A percentile compares a stretch with the other conserved stretches of the same genome.
Conservation (phyloP, 2,888 invertebrate species). For the Drosophila anomelani region DNA sequence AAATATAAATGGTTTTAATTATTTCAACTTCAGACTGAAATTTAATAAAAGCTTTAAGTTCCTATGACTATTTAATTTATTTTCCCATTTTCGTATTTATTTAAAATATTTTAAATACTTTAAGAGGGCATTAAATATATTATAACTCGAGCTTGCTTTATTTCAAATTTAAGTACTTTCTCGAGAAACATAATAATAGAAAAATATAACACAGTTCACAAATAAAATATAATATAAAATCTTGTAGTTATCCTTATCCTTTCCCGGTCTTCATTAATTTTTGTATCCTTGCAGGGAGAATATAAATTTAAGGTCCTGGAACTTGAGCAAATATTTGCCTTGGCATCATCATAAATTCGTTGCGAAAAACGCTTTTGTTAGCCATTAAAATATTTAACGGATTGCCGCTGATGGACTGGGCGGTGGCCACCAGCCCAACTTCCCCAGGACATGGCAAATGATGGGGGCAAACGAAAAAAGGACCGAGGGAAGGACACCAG, state of each 20-base stretch:
- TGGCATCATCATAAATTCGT: constrained; percentile 70
- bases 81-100: background rate
- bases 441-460: constrained; percentile 13
- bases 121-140: background rate
- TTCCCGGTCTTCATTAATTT: background rate
- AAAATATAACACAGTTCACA: background rate
- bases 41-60: background rate
- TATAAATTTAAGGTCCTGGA: constrained; percentile 19
- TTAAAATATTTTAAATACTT: background rate
- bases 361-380: constrained; percentile 70
- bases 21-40: background rate
- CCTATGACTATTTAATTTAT: background rate
- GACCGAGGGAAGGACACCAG: background rate
- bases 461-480: background rate
- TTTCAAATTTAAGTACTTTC: background rate
- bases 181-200: background rate
- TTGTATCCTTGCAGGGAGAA: background rate
- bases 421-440: constrained; percentile 16
- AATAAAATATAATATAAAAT: background rate
- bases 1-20: background rate
- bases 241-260: background rate
- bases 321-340: constrained; percentile 34
- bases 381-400: constrained; percentile 73
- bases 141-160: too few relatives aligned
- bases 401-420: constrained; percentile 41